Percentiles rank a stretch among this genome's conserved stretches.
Evolutionary conservation across 2,113 vertebrate species (phyloP).

Genomic region (Aphelocoma coerulescens): DNA sequence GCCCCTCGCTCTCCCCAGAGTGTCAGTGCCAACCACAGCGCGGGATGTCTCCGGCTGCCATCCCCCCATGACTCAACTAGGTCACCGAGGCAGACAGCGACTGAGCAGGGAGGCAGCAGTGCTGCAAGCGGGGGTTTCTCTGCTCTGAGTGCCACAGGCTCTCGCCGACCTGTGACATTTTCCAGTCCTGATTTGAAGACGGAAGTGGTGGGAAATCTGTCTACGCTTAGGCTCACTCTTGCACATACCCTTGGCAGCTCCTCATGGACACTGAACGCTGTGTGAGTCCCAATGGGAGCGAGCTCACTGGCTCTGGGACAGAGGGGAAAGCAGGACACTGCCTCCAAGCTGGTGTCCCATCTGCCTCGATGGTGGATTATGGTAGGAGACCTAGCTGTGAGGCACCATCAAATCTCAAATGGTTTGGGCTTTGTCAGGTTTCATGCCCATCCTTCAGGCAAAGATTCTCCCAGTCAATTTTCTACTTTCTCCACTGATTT

Average conservation of each 20-base stretch:
- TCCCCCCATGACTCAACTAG: constrained; percentile 55
- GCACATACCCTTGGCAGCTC: not conserved
- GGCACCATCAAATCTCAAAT: not conserved
- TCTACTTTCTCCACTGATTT: not conserved
- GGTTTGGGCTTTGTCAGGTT: not conserved
- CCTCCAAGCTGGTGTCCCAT: not conserved
- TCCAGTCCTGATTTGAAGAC: not conserved
- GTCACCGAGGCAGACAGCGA: not conserved
- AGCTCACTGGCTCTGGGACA: not conserved
- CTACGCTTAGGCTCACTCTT: not conserved
- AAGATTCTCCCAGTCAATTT: not conserved
- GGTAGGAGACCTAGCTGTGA: not conserved
- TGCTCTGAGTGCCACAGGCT: not conserved
- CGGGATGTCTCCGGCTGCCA: constrained; percentile 13
- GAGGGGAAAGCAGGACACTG: not conserved
- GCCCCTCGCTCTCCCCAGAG: not conserved
- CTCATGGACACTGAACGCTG: rapidly evolving
- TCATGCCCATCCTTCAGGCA: not conserved
- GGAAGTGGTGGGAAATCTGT: not conserved
- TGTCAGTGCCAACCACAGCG: not conserved
- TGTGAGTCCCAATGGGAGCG: rapidly evolving
- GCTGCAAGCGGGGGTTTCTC: not conserved
- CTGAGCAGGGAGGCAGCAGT: not conserved
- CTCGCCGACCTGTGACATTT: not conserved
- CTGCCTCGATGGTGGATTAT: not conserved